Conservation (phyloP, 1,140 invertebrate species). For the Drosophila simulans region DNA sequence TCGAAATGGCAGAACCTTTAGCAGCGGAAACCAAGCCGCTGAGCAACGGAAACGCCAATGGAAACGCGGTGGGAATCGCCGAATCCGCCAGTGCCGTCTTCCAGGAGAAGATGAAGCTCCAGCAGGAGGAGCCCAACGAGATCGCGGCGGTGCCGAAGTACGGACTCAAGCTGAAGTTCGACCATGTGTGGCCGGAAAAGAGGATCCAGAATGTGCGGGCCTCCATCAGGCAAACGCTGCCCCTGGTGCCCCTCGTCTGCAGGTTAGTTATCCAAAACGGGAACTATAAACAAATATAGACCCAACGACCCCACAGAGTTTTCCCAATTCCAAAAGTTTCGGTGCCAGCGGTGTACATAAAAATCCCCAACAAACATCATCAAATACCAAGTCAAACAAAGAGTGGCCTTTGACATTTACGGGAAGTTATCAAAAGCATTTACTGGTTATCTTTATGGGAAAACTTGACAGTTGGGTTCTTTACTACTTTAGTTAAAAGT, state of each 20-base stretch:
- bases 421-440: too few species aligned
- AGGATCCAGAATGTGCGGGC: constrained; percentile 89
- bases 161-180: constrained; percentile 89
- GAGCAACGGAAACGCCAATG: constrained; percentile 46
- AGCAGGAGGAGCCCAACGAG: constrained; percentile 61
- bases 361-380: not conserved
- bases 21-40: constrained; percentile 25
- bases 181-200: constrained; percentile 91
- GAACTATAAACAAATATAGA: not conserved
- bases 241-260: constrained; percentile 79
- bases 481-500: too few species aligned
- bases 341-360: not conserved
- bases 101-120: constrained; percentile 64
- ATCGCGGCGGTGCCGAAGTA: constrained; percentile 85
- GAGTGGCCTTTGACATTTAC: too few species aligned
- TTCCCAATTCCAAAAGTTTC: not conserved
- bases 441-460: too few species aligned
- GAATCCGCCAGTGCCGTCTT: constrained; percentile 77
- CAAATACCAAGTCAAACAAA: not conserved
- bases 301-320: not conserved
- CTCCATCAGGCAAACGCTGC: constrained; percentile 87
- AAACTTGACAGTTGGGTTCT: too few species aligned
- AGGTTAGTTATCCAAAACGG: constrained; percentile 57
- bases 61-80: constrained; percentile 26
- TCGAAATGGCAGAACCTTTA: constrained; percentile 42